phyloP scores from a whole-genome alignment of 2,797 vertebrate species.

The Megalops cyprinoides region DNA sequence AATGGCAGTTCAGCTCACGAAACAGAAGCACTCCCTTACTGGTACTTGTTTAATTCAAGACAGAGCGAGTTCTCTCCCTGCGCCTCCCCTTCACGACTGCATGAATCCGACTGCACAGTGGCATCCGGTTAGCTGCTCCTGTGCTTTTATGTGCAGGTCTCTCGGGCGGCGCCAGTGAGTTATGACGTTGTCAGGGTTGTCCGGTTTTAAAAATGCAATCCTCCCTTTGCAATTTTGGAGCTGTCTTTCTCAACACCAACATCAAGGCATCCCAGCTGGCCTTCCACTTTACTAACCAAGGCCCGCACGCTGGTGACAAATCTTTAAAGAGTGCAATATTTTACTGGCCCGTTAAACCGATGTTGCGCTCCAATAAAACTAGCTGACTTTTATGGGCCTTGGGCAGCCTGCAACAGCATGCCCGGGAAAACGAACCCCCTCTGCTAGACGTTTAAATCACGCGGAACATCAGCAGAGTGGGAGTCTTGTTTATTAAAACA shows the following conservation, averaged over 20 bases:
- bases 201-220: background rate
- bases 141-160: background rate
- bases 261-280: background rate
- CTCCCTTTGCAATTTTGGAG: background rate
- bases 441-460: conserved; percentile 6
- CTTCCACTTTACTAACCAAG: background rate
- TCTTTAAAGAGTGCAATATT: background rate
- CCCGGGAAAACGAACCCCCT: background rate
- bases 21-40: background rate
- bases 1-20: background rate
- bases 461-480: background rate
- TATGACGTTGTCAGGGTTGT: background rate
- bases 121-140: background rate
- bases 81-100: background rate
- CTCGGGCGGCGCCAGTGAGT: background rate
- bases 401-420: background rate
- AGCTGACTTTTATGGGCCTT: conserved; percentile 31
- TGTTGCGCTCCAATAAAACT: conserved; percentile 28
- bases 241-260: background rate
- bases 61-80: no score
- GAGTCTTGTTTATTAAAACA: background rate
- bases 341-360: background rate
- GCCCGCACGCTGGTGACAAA: background rate
- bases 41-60: background rate
- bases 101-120: background rate